phyloP scores from a whole-genome alignment of 2,113 vertebrate species.

The Lepisosteus osseus region DNA sequence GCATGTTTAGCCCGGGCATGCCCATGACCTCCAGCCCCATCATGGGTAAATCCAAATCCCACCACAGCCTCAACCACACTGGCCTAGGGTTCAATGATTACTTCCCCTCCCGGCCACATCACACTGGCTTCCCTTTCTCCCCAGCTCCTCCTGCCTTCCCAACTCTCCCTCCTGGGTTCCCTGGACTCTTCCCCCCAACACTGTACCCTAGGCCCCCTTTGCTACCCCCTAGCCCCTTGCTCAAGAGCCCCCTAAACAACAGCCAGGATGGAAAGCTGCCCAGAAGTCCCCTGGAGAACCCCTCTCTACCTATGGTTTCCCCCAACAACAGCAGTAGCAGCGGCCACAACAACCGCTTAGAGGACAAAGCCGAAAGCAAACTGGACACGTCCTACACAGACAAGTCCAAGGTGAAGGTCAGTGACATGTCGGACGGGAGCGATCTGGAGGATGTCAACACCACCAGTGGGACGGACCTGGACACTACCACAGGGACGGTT shows the following conservation, averaged over 20 bases:
- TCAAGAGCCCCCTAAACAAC: conserved; percentile 86
- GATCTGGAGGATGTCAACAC: conserved; percentile 98
- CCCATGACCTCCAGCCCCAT: conserved; percentile 85
- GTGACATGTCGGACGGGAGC: conserved; percentile 88
- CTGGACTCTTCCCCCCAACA: conserved; percentile 87
- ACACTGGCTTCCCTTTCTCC: conserved; percentile 81
- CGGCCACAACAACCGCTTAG: conserved; percentile 44
- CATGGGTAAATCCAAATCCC: conserved; percentile 88
- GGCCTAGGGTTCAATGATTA: conserved; percentile 86
- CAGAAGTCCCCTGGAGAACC: conserved; percentile 76
- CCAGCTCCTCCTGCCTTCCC: conserved; percentile 74
- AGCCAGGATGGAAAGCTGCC: conserved; percentile 84
- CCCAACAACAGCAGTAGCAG: conserved; percentile 68
- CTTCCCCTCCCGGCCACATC: conserved; percentile 87
- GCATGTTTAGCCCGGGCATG: conserved; percentile 85
- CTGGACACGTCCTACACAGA: conserved; percentile 73
- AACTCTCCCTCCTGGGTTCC: conserved; percentile 77
- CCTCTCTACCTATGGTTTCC: conserved; percentile 74
- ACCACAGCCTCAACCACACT: conserved; percentile 79
- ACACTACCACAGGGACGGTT: conserved; percentile 90
- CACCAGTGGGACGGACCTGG: conserved; percentile 92
- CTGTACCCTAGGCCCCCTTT: conserved; percentile 89
- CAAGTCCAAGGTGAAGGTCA: conserved; percentile 83
- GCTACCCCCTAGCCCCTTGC: conserved; percentile 83
- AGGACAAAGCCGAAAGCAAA: conserved; percentile 75